A percentile compares a stretch with the other conserved stretches of the same genome.
phyloP scores from a whole-genome alignment of 2,888 invertebrate genomes.

The Caenorhabditis auriculariae region DNA sequence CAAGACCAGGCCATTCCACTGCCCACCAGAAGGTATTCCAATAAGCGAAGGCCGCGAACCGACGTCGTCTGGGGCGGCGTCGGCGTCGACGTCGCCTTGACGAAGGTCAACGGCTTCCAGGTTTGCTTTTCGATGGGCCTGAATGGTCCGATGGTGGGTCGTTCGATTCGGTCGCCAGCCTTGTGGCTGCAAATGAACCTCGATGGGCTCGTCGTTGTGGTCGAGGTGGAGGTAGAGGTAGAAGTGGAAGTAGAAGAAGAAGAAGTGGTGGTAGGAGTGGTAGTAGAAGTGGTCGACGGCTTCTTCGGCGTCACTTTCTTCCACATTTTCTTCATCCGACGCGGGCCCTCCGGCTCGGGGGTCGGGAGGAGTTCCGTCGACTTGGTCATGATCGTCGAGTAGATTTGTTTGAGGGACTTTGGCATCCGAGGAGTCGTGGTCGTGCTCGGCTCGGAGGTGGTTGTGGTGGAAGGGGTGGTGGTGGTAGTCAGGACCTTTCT shows the following conservation, averaged over 20 bases:
- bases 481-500: conserved; percentile 14
- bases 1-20: conserved; percentile 5
- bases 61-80: conserved; percentile 4
- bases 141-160: conserved; percentile 39
- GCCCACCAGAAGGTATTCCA: conserved; percentile 47
- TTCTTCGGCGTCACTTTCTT: conserved; percentile 34
- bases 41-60: conserved; percentile 25
- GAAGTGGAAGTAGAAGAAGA: conserved; percentile 9
- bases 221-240: not conserved
- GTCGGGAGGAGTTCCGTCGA: conserved; percentile 12
- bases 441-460: conserved; percentile 13
- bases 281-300: conserved; percentile 17
- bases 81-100: conserved; percentile 6
- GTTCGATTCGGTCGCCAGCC: conserved; percentile 30
- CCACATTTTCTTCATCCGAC: conserved; percentile 31
- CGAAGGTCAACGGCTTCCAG: conserved; percentile 28
- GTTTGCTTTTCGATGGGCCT: conserved; percentile 34
- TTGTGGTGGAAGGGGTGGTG: conserved; percentile 13
- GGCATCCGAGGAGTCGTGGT: conserved; percentile 27
- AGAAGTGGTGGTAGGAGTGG: conserved; percentile 16
- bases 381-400: conserved; percentile 34
- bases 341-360: conserved; percentile 18
- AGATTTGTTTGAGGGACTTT: conserved; percentile 35
- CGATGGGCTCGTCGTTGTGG: conserved; percentile 8
- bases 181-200: conserved; percentile 45